A percentile compares a stretch with the other conserved stretches of the same genome.
These are phyloP conservation scores for Aromia moschata DNA, from an alignment of 2,888 invertebrate species.

Conservation along the genomic window DNA sequence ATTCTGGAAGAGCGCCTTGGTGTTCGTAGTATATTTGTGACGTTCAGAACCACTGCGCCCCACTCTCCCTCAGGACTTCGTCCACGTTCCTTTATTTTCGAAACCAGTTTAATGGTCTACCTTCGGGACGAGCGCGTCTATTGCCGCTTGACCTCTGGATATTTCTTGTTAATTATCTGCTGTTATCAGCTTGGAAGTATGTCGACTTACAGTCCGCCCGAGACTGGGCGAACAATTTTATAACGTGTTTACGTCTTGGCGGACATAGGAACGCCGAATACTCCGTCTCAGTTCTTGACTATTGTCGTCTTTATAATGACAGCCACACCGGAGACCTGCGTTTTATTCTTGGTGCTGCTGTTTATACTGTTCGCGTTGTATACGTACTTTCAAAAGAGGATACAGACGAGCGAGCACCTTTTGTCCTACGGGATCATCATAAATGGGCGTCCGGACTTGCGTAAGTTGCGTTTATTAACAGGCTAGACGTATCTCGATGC, in stretches of 20 bases:
- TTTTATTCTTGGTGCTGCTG: constrained; percentile 42
- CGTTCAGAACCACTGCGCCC: too few relatives aligned
- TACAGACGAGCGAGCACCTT: constrained; percentile 34
- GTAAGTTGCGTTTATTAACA: constrained; percentile 19
- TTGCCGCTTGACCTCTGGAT: constrained; percentile 13
- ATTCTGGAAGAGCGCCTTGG: too few relatives aligned
- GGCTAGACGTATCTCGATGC: neutral
- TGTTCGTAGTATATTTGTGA: too few relatives aligned
- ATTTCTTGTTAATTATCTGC: neutral
- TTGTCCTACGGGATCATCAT: constrained; percentile 6
- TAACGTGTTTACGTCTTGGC: constrained; percentile 6
- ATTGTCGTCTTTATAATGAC: constrained; percentile 31
- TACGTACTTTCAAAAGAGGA: constrained; percentile 42
- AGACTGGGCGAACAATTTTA: constrained; percentile 4
- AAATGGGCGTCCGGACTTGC: constrained; percentile 8
- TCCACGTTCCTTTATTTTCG: too few relatives aligned
- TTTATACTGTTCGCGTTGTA: constrained; percentile 44
- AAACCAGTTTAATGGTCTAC: too few relatives aligned
- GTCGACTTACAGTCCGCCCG: neutral
- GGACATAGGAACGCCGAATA: neutral
- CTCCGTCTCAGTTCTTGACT: constrained; percentile 16
- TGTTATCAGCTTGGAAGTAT: constrained; percentile 12
- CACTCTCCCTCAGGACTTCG: too few relatives aligned
- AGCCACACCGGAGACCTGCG: constrained; percentile 33
- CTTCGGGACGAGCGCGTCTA: too few relatives aligned